A percentile compares a stretch with the other conserved stretches of the same genome.
phyloP scores from a whole-genome alignment of 2,797 vertebrate genomes.

The Picus viridis region DNA sequence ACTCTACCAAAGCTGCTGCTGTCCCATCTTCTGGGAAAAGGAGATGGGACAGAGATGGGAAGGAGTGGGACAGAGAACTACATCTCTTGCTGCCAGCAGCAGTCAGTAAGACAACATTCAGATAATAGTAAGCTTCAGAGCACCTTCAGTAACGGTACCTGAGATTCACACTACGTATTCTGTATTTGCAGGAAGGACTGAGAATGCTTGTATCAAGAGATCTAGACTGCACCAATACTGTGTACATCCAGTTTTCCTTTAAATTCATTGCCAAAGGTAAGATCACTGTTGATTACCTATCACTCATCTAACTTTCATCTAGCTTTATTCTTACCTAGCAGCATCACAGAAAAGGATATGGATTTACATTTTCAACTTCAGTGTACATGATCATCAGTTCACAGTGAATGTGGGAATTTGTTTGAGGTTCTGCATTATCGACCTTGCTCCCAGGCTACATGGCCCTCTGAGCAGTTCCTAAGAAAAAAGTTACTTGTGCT shows the following conservation, averaged over 20 bases:
- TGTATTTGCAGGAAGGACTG: slow-evolving; percentile 89
- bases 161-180: neutral
- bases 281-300: slow-evolving; percentile 11
- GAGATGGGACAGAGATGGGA: neutral
- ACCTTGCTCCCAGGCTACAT: neutral
- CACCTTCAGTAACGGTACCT: neutral
- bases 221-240: slow-evolving; percentile 91
- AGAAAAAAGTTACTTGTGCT: neutral
- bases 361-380: neutral
- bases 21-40: neutral
- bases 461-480: neutral
- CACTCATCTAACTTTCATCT: neutral
- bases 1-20: neutral
- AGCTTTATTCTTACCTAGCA: neutral
- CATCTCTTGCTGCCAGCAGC: neutral
- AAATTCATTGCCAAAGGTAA: slow-evolving; percentile 97
- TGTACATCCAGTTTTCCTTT: slow-evolving; percentile 97
- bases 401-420: neutral
- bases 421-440: neutral
- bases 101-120: neutral
- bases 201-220: slow-evolving; percentile 95
- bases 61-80: neutral
- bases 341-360: neutral
- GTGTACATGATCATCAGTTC: neutral
- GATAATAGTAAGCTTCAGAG: neutral